Base-by-base conservation (phyloP, 2,113 vertebrate genomes). In the Alexandromys fortis region DNA sequence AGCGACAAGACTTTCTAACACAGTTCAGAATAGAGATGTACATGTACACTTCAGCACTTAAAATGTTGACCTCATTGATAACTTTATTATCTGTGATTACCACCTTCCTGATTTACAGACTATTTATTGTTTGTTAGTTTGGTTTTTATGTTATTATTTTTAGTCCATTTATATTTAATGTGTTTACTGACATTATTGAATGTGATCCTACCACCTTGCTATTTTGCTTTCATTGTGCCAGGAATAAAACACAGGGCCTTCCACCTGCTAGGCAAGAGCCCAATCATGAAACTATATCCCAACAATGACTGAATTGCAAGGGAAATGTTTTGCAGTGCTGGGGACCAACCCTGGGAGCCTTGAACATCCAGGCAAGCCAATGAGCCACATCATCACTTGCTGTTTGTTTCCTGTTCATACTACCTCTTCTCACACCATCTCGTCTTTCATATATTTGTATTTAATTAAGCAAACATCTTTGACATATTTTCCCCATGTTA, bases 381-480 rank as follows among this genome's bases (percentile, higher is more conserved):
- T 11, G 49, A 72, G 47, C 17, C 5, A 19, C 16, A 33, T 42
- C 55, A 30, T 30, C 16, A 35, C n/a, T 8, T 63, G 55, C 88
- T 8, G 1, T 91, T 58, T 86, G 17, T 63, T 91, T 94, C 72
- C 73, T 21, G 4, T 38, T 78, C 28, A 6, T n/a, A 10, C 2
- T 24, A 42, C 19, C 55, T 70, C 5, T 68, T 79, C 19, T 92
- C 68, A 49, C 19, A 85, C 65, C 5, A 11, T 88, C 79, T 76
- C 26, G 72, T 49, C 28, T 70, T 89, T 76, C 22, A 33, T 92
- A 3, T 35, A 12, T 77, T 16, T 92, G 24, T 73, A 70, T 38
- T 33, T 63, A 94, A 86, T 82, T 70, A 95, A 92, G 49, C 65
- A 94, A 79, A 63, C 55, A 42, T 28, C 89, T 86, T 47, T 35